Evolutionary conservation across 2,888 invertebrate species (phyloP).

Genomic region (Ophion ellenae): DNA sequence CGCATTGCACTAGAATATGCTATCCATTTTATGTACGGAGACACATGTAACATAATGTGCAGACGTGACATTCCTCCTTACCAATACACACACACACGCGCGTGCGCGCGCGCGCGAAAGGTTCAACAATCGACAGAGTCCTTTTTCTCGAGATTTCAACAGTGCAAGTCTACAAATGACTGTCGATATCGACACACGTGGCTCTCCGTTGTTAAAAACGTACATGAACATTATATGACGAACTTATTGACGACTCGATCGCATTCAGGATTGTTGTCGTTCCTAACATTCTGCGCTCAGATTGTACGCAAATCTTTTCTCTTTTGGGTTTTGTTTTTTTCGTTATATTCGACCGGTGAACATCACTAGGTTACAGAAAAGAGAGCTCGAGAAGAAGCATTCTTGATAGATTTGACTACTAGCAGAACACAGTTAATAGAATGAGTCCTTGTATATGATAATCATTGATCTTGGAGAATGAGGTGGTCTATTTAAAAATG

Average conservation of each 20-base stretch:
- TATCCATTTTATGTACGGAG: conserved; percentile 26
- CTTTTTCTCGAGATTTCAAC: conserved; percentile 10
- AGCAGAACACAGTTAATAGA: too few species aligned
- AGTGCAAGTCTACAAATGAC: conserved; percentile 29
- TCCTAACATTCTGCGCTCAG: too few species aligned
- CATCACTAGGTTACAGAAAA: too few species aligned
- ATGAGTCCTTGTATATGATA: too few species aligned
- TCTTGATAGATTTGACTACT: too few species aligned
- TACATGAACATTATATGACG: neutral
- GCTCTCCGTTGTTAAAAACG: neutral
- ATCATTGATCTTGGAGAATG: too few species aligned
- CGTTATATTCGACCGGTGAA: too few species aligned
- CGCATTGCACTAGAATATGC: conserved; percentile 27
- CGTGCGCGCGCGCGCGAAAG: neutral
- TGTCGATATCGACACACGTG: neutral
- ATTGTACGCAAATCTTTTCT: too few species aligned
- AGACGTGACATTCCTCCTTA: conserved; percentile 36
- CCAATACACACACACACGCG: neutral
- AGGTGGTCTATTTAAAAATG: too few species aligned
- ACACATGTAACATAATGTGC: conserved; percentile 10
- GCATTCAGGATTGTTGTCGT: too few species aligned
- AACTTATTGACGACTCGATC: conserved; percentile 8
- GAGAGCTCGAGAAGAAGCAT: too few species aligned
- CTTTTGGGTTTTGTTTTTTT: too few species aligned
- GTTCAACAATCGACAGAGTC: conserved; percentile 21